Evolutionary conservation across 2,888 invertebrate genomes (phyloP).

Genomic region (Saturnia pavonia): DNA sequence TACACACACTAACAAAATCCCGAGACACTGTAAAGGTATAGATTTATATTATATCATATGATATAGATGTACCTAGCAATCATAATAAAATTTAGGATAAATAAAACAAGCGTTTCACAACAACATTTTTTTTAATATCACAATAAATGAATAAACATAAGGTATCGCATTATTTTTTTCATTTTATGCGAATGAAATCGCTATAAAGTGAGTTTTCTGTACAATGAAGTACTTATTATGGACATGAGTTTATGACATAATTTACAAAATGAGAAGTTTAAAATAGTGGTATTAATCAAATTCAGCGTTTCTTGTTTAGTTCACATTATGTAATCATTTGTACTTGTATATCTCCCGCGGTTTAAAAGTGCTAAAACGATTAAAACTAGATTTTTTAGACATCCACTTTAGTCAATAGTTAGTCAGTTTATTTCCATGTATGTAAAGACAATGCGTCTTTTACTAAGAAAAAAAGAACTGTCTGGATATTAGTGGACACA

Average conservation of each 20-base stretch:
- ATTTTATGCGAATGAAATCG: background rate
- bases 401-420: no score
- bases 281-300: background rate
- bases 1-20: no score
- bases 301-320: background rate
- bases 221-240: background rate
- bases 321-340: background rate
- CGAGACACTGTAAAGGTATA: no score
- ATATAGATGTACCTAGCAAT: background rate
- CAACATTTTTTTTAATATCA: constrained; percentile 8
- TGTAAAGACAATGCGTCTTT: no score
- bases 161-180: background rate
- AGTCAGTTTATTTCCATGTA: no score
- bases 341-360: background rate
- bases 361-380: no score
- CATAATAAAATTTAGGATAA: background rate
- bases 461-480: no score
- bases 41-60: no score
- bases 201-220: background rate
- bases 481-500: no score
- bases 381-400: background rate
- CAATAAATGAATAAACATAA: background rate
- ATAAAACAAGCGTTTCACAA: background rate
- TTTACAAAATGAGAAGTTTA: background rate
- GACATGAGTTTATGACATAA: background rate